Conservation (phyloP, 2,797 vertebrate genomes). For the Picus viridis region DNA sequence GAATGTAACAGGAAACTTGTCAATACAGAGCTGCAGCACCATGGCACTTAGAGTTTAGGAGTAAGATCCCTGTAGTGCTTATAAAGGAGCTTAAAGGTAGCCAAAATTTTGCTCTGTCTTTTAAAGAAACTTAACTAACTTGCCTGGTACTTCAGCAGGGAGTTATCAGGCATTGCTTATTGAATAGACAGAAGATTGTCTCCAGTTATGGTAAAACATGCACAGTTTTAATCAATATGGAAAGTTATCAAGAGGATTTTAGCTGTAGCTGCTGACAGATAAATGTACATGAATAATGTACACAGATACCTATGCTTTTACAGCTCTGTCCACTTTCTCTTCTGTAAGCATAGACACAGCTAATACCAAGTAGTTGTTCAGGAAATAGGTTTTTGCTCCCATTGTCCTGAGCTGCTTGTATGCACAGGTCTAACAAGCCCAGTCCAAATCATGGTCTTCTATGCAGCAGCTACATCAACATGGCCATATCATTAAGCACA, state of each 20-base stretch:
- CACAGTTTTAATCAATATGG: constrained; percentile 19
- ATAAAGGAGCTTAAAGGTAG: neutral
- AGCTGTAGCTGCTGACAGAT: constrained; percentile 31
- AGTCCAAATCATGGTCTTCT: neutral
- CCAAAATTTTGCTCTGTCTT: neutral
- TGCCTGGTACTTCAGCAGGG: neutral
- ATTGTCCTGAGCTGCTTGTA: neutral
- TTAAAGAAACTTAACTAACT: neutral
- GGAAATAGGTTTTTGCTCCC: neutral
- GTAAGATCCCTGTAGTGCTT: neutral
- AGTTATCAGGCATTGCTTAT: neutral
- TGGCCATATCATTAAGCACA: neutral
- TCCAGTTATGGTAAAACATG: constrained; percentile 36
- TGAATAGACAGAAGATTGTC: neutral
- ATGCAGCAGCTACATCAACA: neutral
- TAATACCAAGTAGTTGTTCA: neutral
- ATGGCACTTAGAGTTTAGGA: neutral
- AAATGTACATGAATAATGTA: constrained; percentile 47
- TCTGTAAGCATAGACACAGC: neutral
- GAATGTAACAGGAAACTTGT: neutral
- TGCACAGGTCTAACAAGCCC: neutral
- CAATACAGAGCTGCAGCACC: neutral
- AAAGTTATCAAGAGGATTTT: neutral
- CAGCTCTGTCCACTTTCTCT: neutral
- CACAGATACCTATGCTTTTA: neutral